phyloP scores from a whole-genome alignment of 92 coral and sea anemone species.

The Heteractis magnifica region DNA sequence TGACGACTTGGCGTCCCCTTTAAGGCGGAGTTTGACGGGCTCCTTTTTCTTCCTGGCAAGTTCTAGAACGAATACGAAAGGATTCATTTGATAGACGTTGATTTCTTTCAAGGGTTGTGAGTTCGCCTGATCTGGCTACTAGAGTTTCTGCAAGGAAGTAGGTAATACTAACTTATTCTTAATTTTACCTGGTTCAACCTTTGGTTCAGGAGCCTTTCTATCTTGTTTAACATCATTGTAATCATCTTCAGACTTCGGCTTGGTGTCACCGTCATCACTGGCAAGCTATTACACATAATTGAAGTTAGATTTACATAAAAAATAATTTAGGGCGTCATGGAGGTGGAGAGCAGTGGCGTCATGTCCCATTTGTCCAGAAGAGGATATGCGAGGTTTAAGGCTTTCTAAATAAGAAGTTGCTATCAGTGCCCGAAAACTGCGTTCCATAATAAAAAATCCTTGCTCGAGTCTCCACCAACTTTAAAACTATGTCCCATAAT shows the following conservation, averaged over 20 bases:
- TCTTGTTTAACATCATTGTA: not conserved
- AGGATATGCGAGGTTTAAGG: no score
- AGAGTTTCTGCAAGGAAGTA: not conserved
- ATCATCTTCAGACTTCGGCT: not conserved
- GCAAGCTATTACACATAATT: not conserved
- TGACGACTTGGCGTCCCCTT: constrained; percentile 23
- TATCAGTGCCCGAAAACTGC: not conserved
- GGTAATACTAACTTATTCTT: not conserved
- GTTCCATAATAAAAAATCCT: not conserved
- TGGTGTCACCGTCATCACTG: constrained; percentile 6
- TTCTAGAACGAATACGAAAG: not conserved
- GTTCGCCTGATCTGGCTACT: not conserved
- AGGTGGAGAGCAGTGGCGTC: no score
- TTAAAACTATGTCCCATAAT: no score
- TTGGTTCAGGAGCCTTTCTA: not conserved
- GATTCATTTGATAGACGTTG: no score
- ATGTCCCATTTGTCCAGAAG: no score
- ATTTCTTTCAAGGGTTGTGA: not conserved
- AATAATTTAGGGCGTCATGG: not conserved
- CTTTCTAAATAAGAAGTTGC: no score
- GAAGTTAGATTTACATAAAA: not conserved
- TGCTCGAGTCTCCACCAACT: not conserved
- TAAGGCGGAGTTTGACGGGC: constrained; percentile 22
- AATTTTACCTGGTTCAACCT: not conserved
- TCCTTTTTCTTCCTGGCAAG: not conserved